Conservation (phyloP, 2,113 vertebrate species). For the Ptilonorhynchus violaceus region DNA sequence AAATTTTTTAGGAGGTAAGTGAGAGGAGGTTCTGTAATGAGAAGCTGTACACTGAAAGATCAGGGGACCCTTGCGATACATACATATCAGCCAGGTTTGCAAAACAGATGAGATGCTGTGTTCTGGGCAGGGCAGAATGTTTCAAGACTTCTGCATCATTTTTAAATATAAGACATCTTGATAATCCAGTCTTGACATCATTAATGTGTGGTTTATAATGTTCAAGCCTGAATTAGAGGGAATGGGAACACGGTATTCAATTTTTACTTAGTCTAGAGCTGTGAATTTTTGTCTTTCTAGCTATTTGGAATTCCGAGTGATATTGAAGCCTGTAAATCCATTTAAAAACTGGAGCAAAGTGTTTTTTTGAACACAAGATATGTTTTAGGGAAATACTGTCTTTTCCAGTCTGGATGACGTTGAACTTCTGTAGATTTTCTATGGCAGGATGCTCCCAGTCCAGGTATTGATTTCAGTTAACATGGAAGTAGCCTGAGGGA, state of each 20-base stretch:
- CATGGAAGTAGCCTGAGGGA: not conserved
- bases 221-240: not conserved
- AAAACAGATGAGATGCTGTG: not conserved
- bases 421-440: not conserved
- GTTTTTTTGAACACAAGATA: not conserved
- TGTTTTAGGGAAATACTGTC: not conserved
- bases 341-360: not conserved
- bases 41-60: not conserved
- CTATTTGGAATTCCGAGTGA: not conserved
- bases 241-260: not conserved
- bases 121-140: not conserved
- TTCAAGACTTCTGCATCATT: not conserved
- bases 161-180: not conserved
- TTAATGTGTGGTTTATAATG: not conserved
- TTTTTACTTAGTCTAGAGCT: not conserved
- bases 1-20: not conserved
- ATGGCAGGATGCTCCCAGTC: not conserved
- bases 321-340: not conserved
- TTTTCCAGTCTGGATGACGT: not conserved
- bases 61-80: not conserved
- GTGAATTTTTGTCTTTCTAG: not conserved
- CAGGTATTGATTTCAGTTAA: conserved; percentile 44
- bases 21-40: not conserved
- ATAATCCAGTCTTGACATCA: not conserved
- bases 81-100: not conserved